phyloP scores from a whole-genome alignment of 2,113 vertebrate species.

The Chionis minor region DNA sequence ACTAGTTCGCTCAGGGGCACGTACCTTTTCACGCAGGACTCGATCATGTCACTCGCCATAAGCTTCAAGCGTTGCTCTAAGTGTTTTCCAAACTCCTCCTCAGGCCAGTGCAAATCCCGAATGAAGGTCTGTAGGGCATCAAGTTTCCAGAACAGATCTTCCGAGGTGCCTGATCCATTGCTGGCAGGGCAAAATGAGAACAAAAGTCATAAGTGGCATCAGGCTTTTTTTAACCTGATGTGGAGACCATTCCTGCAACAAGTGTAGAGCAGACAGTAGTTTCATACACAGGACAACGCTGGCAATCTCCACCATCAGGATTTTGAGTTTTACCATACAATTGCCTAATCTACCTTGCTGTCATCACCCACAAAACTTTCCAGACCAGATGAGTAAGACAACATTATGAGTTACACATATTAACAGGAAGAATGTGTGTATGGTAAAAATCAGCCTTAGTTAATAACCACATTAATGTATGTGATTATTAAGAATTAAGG shows the following conservation, averaged over 20 bases:
- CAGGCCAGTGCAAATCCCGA: conserved; percentile 96
- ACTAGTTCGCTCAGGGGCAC: not conserved
- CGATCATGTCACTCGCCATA: conserved; percentile 99
- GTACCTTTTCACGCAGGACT: conserved; percentile 96
- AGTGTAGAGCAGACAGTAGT: conserved; percentile 71
- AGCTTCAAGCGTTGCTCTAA: conserved; percentile 95
- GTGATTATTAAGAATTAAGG: conserved; percentile 90
- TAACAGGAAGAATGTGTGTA: conserved; percentile 80
- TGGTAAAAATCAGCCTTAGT: conserved; percentile 86
- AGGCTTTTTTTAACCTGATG: conserved; percentile 58
- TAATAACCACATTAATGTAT: conserved; percentile 87
- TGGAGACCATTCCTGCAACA: conserved; percentile 70
- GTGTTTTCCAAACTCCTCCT: conserved; percentile 98
- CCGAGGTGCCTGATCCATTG: conserved; percentile 95
- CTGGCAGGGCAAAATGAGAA: conserved; percentile 79
- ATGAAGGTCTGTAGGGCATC: conserved; percentile 98
- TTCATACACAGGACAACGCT: conserved; percentile 79
- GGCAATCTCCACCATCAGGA: conserved; percentile 77
- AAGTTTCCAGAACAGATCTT: conserved; percentile 99
- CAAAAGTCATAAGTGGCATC: conserved; percentile 42
- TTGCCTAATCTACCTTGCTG: conserved; percentile 72
- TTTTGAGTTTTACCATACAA: conserved; percentile 84
- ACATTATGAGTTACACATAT: conserved; percentile 58
- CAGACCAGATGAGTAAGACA: conserved; percentile 74
- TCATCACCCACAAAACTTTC: conserved; percentile 69